These are phyloP conservation scores for Bombus soroeensis DNA, from an alignment of 1,140 invertebrate genomes.

Conservation along the genomic window DNA sequence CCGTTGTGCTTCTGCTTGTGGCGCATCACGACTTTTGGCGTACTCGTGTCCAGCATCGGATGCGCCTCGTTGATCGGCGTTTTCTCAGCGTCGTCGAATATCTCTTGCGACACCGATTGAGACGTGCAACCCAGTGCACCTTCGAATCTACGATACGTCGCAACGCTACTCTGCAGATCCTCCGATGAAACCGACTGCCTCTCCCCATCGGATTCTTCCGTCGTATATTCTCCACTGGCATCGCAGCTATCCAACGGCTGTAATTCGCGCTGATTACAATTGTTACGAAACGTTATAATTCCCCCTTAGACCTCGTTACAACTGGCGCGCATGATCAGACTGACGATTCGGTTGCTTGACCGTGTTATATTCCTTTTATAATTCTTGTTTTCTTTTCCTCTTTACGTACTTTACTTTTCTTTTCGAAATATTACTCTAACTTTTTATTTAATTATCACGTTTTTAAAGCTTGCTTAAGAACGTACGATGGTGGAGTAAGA, in stretches of 20 bases:
- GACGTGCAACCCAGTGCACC: slow-evolving; percentile 80
- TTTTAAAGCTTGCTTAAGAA: not conserved
- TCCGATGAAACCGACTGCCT: slow-evolving; percentile 88
- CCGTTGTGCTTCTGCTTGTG: slow-evolving; percentile 80
- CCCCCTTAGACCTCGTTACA: slow-evolving; percentile 25
- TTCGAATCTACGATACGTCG: slow-evolving; percentile 83
- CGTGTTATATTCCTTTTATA: not conserved
- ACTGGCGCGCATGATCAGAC: slow-evolving; percentile 22
- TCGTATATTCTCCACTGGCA: slow-evolving; percentile 94
- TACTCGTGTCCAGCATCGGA: slow-evolving; percentile 64
- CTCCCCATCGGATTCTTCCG: slow-evolving; percentile 88
- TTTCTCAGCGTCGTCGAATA: slow-evolving; percentile 79
- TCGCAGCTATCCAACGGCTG: slow-evolving; percentile 88
- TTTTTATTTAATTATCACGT: not conserved
- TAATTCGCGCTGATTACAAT: slow-evolving; percentile 55
- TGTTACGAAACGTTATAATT: slow-evolving; percentile 45
- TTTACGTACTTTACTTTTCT: not conserved
- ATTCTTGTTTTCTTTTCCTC: not conserved
- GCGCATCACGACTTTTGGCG: slow-evolving; percentile 81
- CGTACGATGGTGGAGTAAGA: not conserved
- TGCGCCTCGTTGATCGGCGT: slow-evolving; percentile 70
- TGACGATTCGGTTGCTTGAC: not conserved
- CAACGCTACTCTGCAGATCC: slow-evolving; percentile 87
- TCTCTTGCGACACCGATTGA: slow-evolving; percentile 85
- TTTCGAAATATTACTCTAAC: not conserved